Percentiles rank a stretch among this genome's conserved stretches.
These are phyloP conservation scores for Eunapius fragilis DNA, from an alignment of 37 sponge, comb jelly and placozoan genomes.

Conservation along the genomic window DNA sequence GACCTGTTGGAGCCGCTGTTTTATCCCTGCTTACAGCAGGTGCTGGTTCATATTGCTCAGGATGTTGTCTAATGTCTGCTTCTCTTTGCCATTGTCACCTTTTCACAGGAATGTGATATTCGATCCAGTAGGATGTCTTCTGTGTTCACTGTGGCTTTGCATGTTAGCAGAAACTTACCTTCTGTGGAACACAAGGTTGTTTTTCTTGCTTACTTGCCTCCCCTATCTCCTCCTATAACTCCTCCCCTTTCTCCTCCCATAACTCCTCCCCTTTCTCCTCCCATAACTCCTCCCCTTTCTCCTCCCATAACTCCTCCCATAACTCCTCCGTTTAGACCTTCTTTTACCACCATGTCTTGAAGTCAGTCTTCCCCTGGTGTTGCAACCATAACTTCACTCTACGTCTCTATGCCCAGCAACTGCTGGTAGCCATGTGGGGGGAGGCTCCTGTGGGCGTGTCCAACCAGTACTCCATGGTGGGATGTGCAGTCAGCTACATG, in stretches of 20 bases:
- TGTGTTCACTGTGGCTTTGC: conserved; percentile 48
- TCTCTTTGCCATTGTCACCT: no score
- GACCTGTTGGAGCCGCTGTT: conserved; percentile 2
- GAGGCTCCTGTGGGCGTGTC: not conserved
- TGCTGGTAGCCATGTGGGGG: conserved; percentile 43
- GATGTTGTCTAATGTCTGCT: not conserved
- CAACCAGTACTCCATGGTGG: conserved; percentile 19
- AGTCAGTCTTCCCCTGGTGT: conserved; percentile 50
- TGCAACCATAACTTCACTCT: conserved; percentile 46
- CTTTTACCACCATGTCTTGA: conserved; percentile 31
- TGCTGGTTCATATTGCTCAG: not conserved
- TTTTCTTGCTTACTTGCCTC: not conserved
- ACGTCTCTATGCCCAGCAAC: conserved; percentile 60
- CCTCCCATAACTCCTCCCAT: not conserved
- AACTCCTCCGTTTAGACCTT: conserved; percentile 2
- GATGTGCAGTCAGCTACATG: conserved; percentile 23
- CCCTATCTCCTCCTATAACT: not conserved
- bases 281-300: not conserved
- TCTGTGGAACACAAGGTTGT: conserved; percentile 30
- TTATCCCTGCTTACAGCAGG: conserved; percentile 19
- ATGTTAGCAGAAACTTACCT: conserved; percentile 30
- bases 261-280: not conserved
- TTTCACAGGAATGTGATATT: conserved; percentile 23
- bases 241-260: not conserved
- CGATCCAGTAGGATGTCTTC: conserved; percentile 53